Base-by-base conservation (phyloP, 2,888 invertebrate species). In the Drosophila recens region DNA sequence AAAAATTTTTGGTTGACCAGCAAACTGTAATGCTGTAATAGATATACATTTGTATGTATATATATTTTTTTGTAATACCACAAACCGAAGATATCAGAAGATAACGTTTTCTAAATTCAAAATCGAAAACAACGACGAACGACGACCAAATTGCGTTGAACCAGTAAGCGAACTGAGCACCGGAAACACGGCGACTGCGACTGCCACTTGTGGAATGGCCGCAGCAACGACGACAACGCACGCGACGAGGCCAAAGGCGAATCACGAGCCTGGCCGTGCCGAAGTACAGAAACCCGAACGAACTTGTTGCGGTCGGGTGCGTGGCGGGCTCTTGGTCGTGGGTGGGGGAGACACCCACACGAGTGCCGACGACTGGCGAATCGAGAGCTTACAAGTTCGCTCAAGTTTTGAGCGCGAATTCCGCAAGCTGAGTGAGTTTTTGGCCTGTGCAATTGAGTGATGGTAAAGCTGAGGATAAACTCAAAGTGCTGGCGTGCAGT, bases 131-230 rank as follows among this genome's bases (percentile, higher is more conserved):
- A 56, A 75, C 65, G 66, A 61, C 65, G 66, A 61, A 61, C 49
- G 36, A 64, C 67, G 67, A 82, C 70, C 65, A 75, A 76, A 66
- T 75, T 59, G 67, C 79, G 75, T 64, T 73, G 71, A 71, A 67
- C 62, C 67, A 71, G 57, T 72, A 65, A 76, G 75, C 79, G 77
- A 85, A 81, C 75, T 81, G 83, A 81, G 81, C 79, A 90, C 90
- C 90, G 90, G 90, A 90, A 90, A 86, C 87, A 87, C 82, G 82
- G 67, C 72, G 70, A 82, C 75, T 75, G 82, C 72, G 75, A 80
- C 82, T 80, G 90, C 90, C 90, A 90, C 90, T 90, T 90, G 90
- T 90, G 88, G 90, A 90, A 90, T 90, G 78, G 79, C 65, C 72
- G 74, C 72, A 65, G 17, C 67, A 65, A 68, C 72, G 71, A 45